Evolutionary conservation across 2,888 invertebrate species (phyloP).

Genomic region (Operophtera brumata): DNA sequence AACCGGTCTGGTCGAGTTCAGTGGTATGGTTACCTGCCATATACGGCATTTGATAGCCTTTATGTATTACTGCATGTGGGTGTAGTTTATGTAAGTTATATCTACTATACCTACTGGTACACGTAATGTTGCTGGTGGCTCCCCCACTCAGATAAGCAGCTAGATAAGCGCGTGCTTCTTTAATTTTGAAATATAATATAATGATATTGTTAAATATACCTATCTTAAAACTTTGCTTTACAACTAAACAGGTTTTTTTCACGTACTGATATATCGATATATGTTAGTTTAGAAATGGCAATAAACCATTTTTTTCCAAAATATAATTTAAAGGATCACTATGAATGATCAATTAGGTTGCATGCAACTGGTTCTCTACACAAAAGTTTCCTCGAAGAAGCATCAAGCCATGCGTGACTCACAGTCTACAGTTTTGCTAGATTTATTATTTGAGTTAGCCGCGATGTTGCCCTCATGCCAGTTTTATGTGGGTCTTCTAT

Average conservation of each 20-base stretch:
- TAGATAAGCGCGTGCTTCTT: too few species aligned
- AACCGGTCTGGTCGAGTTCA: conserved; percentile 27
- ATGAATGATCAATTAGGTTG: neutral
- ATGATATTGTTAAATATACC: too few species aligned
- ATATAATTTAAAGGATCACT: too few species aligned
- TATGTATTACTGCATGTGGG: conserved; percentile 35
- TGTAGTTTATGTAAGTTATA: conserved; percentile 19
- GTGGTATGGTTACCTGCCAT: conserved; percentile 22
- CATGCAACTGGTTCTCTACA: conserved; percentile 52
- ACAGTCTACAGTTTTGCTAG: conserved; percentile 51
- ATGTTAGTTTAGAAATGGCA: too few species aligned
- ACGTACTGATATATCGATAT: too few species aligned
- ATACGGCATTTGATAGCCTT: conserved; percentile 31
- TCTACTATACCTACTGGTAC: neutral
- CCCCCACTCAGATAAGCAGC: too few species aligned
- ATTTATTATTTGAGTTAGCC: conserved; percentile 50
- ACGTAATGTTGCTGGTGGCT: conserved; percentile 6
- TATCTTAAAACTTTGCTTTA: too few species aligned
- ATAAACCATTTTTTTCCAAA: too few species aligned
- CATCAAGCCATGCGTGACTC: conserved; percentile 65
- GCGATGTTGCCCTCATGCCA: conserved; percentile 42
- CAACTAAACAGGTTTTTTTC: too few species aligned
- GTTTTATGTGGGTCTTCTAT: conserved; percentile 33
- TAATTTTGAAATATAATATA: too few species aligned
- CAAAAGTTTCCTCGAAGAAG: conserved; percentile 56